These are phyloP conservation scores for Sclerodermus sp. DNA, from an alignment of 2,888 invertebrate genomes.

Conservation along the genomic window DNA sequence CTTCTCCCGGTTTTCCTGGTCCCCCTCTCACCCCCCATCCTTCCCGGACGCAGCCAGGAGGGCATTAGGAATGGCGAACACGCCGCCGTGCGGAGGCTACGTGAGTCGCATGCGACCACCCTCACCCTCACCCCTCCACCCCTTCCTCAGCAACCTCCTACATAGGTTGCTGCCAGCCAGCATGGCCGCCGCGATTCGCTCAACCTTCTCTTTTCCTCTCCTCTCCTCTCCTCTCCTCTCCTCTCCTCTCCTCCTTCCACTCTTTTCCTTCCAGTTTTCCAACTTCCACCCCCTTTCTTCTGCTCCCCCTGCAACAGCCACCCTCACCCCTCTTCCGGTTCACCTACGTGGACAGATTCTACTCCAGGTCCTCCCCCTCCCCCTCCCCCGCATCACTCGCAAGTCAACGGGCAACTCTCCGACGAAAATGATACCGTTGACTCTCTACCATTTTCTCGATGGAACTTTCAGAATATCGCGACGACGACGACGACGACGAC, in stretches of 20 bases:
- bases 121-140: constrained; percentile 36
- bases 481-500: too few species aligned
- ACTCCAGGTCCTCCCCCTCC: constrained; percentile 15
- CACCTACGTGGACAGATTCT: constrained; percentile 18
- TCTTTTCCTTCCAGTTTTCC: constrained; percentile 10
- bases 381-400: constrained; percentile 18
- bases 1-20: constrained; percentile 1
- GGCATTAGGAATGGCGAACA: constrained; percentile 66
- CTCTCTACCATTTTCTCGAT: too few species aligned
- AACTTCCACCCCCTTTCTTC: constrained; percentile 20
- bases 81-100: constrained; percentile 65
- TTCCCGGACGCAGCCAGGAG: constrained; percentile 22
- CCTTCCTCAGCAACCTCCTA: constrained; percentile 22
- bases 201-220: constrained; percentile 41
- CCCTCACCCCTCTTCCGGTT: constrained; percentile 29
- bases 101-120: constrained; percentile 62
- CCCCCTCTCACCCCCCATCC: constrained; percentile 14
- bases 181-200: constrained; percentile 53
- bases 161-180: constrained; percentile 53
- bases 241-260: constrained; percentile 21
- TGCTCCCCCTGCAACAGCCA: constrained; percentile 19
- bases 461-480: too few species aligned
- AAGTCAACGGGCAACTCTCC: too few species aligned
- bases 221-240: constrained; percentile 20
- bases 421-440: too few species aligned